Conservation (phyloP, 2,113 vertebrate genomes). For the Ibidorhyncha struthersii region DNA sequence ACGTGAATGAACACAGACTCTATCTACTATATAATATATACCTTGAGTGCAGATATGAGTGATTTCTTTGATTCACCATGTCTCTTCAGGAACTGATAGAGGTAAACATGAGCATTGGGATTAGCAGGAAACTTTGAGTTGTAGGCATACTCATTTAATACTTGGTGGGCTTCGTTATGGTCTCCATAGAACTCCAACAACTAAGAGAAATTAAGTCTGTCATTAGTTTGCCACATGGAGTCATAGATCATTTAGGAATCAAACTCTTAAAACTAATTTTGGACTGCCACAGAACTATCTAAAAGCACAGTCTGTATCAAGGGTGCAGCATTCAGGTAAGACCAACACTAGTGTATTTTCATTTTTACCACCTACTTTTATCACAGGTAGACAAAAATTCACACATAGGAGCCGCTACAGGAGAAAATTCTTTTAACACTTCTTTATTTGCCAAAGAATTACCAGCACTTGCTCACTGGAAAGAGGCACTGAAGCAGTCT, state of each 20-base stretch:
- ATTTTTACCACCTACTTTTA: background rate
- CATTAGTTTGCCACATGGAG: background rate
- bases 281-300: background rate
- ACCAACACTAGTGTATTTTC: background rate
- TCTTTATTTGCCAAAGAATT: background rate
- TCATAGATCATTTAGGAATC: background rate
- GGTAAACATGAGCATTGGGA: constrained; percentile 90
- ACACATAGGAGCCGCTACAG: background rate
- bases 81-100: constrained; percentile 85
- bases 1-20: background rate
- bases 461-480: background rate
- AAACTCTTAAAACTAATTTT: background rate
- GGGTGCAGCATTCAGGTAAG: background rate
- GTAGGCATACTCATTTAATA: constrained; percentile 87
- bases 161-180: constrained; percentile 71
- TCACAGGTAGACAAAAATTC: background rate
- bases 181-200: constrained; percentile 89
- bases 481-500: background rate
- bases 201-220: constrained; percentile 65
- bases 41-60: constrained; percentile 82
- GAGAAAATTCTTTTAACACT: background rate
- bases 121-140: constrained; percentile 86
- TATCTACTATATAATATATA: constrained; percentile 19
- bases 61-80: constrained; percentile 70
- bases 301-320: background rate